These are phyloP conservation scores for Nebria ingens DNA, from an alignment of 1,140 invertebrate species.

Conservation along the genomic window DNA sequence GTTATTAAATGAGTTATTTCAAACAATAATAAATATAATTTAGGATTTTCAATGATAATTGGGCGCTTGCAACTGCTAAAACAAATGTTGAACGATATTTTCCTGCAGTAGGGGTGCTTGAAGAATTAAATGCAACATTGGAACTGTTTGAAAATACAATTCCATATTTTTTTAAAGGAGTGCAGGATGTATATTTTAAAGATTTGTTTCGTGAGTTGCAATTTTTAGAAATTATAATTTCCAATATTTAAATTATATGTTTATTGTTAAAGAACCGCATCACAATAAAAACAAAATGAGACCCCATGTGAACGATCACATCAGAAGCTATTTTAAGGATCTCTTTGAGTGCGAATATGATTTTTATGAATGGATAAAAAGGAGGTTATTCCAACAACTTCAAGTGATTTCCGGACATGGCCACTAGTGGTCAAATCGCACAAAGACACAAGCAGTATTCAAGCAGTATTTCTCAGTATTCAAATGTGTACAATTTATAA, in stretches of 20 bases:
- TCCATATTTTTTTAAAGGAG: conserved; percentile 50
- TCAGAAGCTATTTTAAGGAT: conserved; percentile 30
- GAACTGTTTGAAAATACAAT: conserved; percentile 44
- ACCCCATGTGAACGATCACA: conserved; percentile 23
- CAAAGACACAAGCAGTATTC: not conserved
- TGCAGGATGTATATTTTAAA: conserved; percentile 40
- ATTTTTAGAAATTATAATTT: conserved; percentile 16
- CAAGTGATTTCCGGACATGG: conserved; percentile 17
- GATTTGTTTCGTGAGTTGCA: conserved; percentile 43
- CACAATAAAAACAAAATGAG: conserved; percentile 31
- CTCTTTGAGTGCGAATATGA: conserved; percentile 44
- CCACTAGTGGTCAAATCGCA: conserved; percentile 12
- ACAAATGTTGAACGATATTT: conserved; percentile 52
- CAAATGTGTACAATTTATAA: not conserved
- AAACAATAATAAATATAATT: conserved; percentile 10
- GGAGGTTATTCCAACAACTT: conserved; percentile 39
- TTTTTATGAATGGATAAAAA: conserved; percentile 51
- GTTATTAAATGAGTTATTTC: not conserved
- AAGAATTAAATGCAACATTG: conserved; percentile 50
- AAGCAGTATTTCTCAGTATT: not conserved
- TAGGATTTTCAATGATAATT: conserved; percentile 48
- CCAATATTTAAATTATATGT: conserved; percentile 3
- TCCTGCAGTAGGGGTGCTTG: conserved; percentile 53
- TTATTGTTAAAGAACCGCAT: conserved; percentile 27
- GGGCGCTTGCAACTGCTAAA: conserved; percentile 51